Conservation (phyloP, 1,140 invertebrate species). For the Musca domestica region DNA sequence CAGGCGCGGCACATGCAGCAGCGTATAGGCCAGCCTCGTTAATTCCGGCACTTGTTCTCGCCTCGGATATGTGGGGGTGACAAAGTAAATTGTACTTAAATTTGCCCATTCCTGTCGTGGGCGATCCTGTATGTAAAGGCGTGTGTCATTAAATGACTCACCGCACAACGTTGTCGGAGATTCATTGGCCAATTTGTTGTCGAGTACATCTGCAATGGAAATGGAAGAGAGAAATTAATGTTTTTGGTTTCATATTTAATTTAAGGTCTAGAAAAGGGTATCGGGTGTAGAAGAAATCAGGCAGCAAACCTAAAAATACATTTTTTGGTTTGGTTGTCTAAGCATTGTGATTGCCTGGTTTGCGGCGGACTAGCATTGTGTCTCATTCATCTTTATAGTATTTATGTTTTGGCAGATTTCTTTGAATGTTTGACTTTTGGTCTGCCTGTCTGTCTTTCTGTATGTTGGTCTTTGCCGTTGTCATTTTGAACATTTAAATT, state of each 20-base stretch:
- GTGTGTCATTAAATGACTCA: conserved; percentile 39
- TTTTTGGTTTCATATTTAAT: not conserved
- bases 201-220: not conserved
- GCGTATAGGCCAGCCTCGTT: conserved; percentile 80
- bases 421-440: no score
- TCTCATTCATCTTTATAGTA: no score
- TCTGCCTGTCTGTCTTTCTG: no score
- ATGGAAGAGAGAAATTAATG: not conserved
- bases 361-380: no score
- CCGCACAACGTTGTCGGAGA: conserved; percentile 33
- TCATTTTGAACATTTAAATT: no score
- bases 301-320: no score
- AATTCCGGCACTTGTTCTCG: conserved; percentile 90
- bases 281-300: no score
- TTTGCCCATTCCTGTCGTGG: conserved; percentile 35
- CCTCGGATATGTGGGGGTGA: conserved; percentile 73
- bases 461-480: no score
- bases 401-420: no score
- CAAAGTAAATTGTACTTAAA: conserved; percentile 61
- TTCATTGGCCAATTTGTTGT: not conserved
- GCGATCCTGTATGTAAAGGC: conserved; percentile 43
- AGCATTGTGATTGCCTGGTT: no score
- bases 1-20: conserved; percentile 80
- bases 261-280: no score
- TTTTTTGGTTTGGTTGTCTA: no score